phyloP scores from a whole-genome alignment of 2,888 invertebrate genomes.

The Dorcus hopei region DNA sequence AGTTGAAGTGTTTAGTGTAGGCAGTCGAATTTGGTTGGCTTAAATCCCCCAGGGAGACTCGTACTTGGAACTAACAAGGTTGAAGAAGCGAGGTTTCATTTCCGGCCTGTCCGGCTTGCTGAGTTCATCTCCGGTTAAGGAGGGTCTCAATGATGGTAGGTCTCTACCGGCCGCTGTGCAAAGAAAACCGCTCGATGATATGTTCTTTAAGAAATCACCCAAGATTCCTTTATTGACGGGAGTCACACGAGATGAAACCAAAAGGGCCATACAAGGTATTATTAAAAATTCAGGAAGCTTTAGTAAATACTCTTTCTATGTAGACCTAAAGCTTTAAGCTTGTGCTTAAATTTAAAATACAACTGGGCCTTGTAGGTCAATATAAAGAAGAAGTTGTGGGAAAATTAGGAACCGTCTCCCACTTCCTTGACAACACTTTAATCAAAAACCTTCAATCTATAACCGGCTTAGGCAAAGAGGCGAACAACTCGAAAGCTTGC shows the following conservation, averaged over 20 bases:
- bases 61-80: conserved; percentile 55
- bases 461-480: conserved; percentile 35
- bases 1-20: too few relatives aligned
- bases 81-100: conserved; percentile 59
- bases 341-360: too few relatives aligned
- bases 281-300: background rate
- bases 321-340: too few relatives aligned
- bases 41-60: conserved; percentile 55
- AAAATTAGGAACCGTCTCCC: conserved; percentile 45
- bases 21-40: background rate
- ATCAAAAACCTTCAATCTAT: conserved; percentile 46
- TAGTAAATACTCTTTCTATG: too few relatives aligned
- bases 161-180: conserved; percentile 65
- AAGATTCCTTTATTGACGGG: conserved; percentile 70
- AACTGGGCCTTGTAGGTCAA: conserved; percentile 29
- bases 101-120: conserved; percentile 61
- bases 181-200: conserved; percentile 59
- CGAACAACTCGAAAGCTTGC: background rate
- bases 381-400: conserved; percentile 44
- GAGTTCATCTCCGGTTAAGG: conserved; percentile 66
- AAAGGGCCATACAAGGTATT: conserved; percentile 58
- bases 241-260: conserved; percentile 70
- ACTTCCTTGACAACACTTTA: conserved; percentile 47
- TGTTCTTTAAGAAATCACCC: conserved; percentile 55
- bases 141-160: conserved; percentile 64